Evolutionary conservation across 37 sponge, comb jelly and placozoan species (phyloP), one percentile per base, ranked within the genome.

Genomic region (Cladorhizidae sp.): DNA sequence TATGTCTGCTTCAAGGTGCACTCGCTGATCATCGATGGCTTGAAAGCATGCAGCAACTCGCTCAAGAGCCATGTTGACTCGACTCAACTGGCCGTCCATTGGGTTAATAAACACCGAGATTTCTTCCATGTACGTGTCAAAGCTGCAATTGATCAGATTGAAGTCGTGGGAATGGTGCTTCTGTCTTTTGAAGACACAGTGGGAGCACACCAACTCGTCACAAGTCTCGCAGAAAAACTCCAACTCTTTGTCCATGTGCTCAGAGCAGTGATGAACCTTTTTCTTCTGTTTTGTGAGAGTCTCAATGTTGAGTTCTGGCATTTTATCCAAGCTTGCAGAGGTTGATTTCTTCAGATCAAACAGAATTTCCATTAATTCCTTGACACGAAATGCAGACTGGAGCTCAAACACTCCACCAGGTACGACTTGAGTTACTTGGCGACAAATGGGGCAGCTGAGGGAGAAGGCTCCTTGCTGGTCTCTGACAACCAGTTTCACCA

Each of bases 361-460:
- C 51, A 64, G 73, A 43, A 85, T 68, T 37, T 80, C 77, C 20
- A 81, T 58, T 20, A 90, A 77, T 70, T 85, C n/a, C 82, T 85
- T 56, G 77, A 85, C 76, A n/a, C 70, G 82, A 67, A 90, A 90
- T 80, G 80, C 85, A n/a, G 75, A 17, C 26, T 76, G 90, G 72
- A 90, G 78, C 2, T 82, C 85, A 1, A 52, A 31, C 39, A 85
- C 76, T 42, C 90, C 85, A 39, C 68, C 49, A 25, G 64, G 72
- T 23, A 82, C 78, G 18, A 84, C 64, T 14, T 41, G 67, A 0
- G 78, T 59, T 2, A 63, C 35, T 12, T 81, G 77, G 7, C 90
- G 78, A 67, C 90, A 90, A n/a, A 76, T 57, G 17, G 90, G 90
- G 32, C 90, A 90, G 50, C 52, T 54, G 0, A 90, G 63, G 63